A percentile compares a stretch with the other conserved stretches of the same genome.
These are phyloP conservation scores for Catostomus latipinnis DNA, from an alignment of 2,797 vertebrate species.

Conservation along the genomic window DNA sequence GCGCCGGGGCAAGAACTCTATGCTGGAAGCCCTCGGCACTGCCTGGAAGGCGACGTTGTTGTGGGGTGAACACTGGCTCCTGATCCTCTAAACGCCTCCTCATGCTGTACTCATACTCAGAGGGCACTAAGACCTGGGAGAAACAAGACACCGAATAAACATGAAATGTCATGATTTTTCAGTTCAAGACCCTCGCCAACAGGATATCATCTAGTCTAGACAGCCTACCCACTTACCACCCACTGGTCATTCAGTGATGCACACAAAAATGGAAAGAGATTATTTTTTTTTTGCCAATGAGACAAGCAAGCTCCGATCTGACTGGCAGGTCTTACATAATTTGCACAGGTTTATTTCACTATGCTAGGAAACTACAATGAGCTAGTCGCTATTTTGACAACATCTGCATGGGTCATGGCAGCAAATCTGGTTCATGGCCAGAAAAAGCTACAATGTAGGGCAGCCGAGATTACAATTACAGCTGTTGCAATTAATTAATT, in stretches of 20 bases:
- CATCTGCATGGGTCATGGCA: neutral
- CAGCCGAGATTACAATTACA: no score
- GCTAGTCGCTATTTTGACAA: no score
- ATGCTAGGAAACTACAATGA: neutral
- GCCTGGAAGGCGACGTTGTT: conserved; percentile 89
- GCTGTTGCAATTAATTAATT: no score
- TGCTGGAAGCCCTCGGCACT: conserved; percentile 89
- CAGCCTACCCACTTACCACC: no score
- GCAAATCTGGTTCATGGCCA: neutral
- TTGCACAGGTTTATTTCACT: no score
- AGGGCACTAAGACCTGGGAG: conserved; percentile 41
- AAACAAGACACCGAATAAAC: neutral
- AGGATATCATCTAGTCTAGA: neutral
- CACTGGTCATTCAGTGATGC: neutral
- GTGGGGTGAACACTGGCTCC: conserved; percentile 90
- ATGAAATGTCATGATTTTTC: neutral
- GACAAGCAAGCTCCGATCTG: no score
- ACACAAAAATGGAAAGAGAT: neutral
- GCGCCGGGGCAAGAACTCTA: conserved; percentile 90
- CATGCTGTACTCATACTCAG: conserved; percentile 96
- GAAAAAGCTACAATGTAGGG: no score
- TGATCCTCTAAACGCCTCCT: conserved; percentile 97
- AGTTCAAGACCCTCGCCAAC: neutral
- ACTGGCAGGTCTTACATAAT: no score
- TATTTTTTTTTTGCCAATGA: neutral